Percentiles rank a stretch among this genome's conserved stretches.
phyloP scores from a whole-genome alignment of 2,113 vertebrate species.

The Nothoprocta perdicaria region DNA sequence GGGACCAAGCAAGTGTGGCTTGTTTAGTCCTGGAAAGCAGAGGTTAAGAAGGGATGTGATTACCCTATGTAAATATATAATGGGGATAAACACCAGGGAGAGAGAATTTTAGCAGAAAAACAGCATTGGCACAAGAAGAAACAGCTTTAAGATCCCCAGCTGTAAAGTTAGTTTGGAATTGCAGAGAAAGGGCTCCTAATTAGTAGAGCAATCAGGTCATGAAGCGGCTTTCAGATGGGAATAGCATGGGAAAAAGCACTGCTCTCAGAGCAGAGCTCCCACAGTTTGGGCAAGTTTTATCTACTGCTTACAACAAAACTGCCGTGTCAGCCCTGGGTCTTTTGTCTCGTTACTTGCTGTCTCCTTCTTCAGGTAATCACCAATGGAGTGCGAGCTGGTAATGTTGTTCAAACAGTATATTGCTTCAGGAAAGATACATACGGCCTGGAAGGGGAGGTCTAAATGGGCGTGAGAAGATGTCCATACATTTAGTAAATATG shows the following conservation, averaged over 20 bases:
- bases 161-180: background rate
- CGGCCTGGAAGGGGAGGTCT: background rate
- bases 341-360: background rate
- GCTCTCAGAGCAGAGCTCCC: background rate
- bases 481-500: background rate
- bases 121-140: background rate
- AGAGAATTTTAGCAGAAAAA: background rate
- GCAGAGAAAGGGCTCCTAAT: background rate
- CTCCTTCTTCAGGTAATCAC: background rate
- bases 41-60: background rate
- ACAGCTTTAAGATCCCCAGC: background rate
- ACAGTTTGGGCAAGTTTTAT: background rate
- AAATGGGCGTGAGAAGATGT: too few species aligned
- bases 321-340: background rate
- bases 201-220: background rate
- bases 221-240: background rate
- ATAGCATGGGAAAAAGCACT: background rate
- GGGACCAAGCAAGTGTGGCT: background rate
- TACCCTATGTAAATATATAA: background rate
- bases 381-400: background rate
- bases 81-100: background rate
- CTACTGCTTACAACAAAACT: background rate
- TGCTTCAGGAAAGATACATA: background rate
- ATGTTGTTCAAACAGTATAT: too few species aligned
- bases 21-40: too few species aligned